phyloP scores from a whole-genome alignment of 2,797 vertebrate genomes.

The Premnoplex brunnescens region DNA sequence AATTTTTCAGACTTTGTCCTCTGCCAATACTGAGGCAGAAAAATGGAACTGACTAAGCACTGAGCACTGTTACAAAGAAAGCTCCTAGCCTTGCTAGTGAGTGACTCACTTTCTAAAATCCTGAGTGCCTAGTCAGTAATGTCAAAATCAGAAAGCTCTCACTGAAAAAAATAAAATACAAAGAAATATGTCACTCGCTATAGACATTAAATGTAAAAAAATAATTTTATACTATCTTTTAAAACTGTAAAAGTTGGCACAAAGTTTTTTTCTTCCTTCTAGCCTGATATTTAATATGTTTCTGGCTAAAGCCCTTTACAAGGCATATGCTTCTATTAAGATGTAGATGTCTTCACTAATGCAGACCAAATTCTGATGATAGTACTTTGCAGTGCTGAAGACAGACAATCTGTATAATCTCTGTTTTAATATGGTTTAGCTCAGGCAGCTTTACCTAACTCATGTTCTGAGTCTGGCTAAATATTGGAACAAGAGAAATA shows the following conservation, averaged over 20 bases:
- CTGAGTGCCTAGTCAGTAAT: background rate
- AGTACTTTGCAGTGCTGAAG: background rate
- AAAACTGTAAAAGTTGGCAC: background rate
- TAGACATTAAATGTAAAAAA: background rate
- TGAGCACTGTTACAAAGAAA: background rate
- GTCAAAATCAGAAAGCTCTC: background rate
- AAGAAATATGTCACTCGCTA: background rate
- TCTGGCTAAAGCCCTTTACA: background rate
- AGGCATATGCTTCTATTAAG: background rate
- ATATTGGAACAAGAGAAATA: background rate
- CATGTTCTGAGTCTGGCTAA: background rate
- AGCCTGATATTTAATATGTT: background rate
- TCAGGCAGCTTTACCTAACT: constrained; percentile 2
- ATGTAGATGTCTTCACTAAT: background rate
- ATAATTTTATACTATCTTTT: background rate
- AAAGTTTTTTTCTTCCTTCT: background rate
- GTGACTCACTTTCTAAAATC: background rate
- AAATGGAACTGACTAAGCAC: background rate
- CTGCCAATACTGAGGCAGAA: background rate
- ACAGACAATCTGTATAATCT: background rate
- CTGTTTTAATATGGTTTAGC: background rate
- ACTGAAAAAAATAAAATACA: background rate
- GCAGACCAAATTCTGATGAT: background rate
- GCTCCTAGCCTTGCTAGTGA: background rate
- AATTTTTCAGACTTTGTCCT: background rate